Conservation (phyloP, 2,797 vertebrate species). For the Pseudochirops cupreus region DNA sequence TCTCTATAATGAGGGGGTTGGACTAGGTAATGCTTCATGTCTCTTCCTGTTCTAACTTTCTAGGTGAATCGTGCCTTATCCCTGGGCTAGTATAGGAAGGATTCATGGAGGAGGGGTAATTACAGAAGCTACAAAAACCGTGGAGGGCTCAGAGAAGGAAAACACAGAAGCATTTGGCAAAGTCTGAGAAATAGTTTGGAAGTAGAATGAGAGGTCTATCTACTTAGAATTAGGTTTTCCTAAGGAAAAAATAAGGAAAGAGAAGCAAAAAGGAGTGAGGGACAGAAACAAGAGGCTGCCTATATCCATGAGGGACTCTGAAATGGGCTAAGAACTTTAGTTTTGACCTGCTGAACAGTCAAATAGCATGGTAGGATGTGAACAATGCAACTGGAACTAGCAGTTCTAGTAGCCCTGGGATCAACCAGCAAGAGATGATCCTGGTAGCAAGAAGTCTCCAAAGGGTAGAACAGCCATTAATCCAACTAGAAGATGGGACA, state of each 20-base stretch:
- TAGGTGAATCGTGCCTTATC: neutral
- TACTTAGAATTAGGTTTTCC: neutral
- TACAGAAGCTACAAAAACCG: neutral
- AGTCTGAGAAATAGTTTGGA: accelerated
- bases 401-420: neutral
- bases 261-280: neutral
- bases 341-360: neutral
- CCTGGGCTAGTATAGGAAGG: neutral
- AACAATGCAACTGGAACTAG: neutral
- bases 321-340: neutral
- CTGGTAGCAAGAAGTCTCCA: neutral
- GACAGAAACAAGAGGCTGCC: accelerated
- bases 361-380: neutral
- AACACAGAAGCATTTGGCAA: neutral
- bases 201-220: neutral
- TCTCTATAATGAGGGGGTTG: neutral
- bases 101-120: neutral
- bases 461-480: accelerated
- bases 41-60: neutral
- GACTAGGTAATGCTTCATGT: neutral
- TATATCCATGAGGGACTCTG: neutral
- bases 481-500: neutral
- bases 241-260: neutral
- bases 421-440: neutral
- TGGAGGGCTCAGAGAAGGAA: neutral